These are phyloP conservation scores for Iselma pallidipennis DNA, from an alignment of 2,888 invertebrate genomes.

Conservation along the genomic window DNA sequence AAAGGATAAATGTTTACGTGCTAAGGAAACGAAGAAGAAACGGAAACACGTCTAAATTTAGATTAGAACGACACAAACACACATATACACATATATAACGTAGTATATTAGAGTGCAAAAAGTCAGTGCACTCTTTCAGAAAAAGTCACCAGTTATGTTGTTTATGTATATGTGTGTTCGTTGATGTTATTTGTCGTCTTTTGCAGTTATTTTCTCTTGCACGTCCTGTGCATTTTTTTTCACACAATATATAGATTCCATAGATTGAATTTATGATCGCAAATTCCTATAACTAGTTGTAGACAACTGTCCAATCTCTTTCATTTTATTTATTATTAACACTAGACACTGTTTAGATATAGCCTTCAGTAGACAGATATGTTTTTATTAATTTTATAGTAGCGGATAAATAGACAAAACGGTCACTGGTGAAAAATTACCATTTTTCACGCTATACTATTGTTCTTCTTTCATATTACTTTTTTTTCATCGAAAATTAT, in stretches of 20 bases:
- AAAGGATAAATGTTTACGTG: slow-evolving; percentile 25
- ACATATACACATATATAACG: not conserved
- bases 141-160: slow-evolving; percentile 18
- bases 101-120: slow-evolving; percentile 32
- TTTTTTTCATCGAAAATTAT: no score
- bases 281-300: not conserved
- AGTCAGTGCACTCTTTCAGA: slow-evolving; percentile 35
- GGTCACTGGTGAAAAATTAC: not conserved
- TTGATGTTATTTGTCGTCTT: slow-evolving; percentile 3
- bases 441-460: not conserved
- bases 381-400: no score
- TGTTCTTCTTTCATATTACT: no score
- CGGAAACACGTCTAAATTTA: slow-evolving; percentile 35
- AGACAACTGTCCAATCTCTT: not conserved
- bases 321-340: not conserved
- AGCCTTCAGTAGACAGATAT: not conserved
- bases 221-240: slow-evolving; percentile 1
- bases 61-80: slow-evolving; percentile 13
- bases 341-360: not conserved
- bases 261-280: not conserved
- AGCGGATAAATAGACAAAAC: no score
- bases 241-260: no score
- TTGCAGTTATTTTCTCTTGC: not conserved
- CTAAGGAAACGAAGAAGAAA: slow-evolving; percentile 12
- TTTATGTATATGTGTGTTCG: slow-evolving; percentile 17